These are phyloP conservation scores for Lucilia sericata DNA, from an alignment of 1,140 invertebrate species.

Conservation along the genomic window DNA sequence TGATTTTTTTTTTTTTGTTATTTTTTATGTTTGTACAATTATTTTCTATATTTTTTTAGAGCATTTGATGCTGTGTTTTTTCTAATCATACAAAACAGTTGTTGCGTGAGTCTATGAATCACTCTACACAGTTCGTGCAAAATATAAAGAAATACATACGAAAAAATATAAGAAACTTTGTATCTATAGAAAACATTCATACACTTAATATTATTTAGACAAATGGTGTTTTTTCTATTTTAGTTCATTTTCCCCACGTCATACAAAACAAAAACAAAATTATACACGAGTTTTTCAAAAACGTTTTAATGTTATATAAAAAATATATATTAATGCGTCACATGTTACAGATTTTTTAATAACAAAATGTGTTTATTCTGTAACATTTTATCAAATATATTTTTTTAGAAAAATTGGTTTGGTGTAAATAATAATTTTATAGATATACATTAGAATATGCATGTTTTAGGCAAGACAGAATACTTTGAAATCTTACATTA, in stretches of 20 bases:
- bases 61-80: neutral
- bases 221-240: neutral
- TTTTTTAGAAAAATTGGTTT: no score
- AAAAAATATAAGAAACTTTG: neutral
- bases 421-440: no score
- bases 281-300: neutral
- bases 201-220: neutral
- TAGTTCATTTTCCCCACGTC: slow-evolving; percentile 9
- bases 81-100: slow-evolving; percentile 1
- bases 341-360: neutral
- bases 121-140: neutral
- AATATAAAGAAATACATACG: neutral
- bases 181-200: neutral
- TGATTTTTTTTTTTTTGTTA: neutral
- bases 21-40: neutral
- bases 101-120: slow-evolving; percentile 15
- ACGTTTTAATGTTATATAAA: neutral
- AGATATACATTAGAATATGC: no score
- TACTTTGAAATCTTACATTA: no score
- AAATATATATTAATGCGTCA: slow-evolving; percentile 6
- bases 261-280: slow-evolving; percentile 5
- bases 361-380: no score
- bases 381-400: no score
- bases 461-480: no score
- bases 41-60: neutral